Conservation (phyloP, 2,888 invertebrate genomes). For the Drosophila paranaensis region DNA sequence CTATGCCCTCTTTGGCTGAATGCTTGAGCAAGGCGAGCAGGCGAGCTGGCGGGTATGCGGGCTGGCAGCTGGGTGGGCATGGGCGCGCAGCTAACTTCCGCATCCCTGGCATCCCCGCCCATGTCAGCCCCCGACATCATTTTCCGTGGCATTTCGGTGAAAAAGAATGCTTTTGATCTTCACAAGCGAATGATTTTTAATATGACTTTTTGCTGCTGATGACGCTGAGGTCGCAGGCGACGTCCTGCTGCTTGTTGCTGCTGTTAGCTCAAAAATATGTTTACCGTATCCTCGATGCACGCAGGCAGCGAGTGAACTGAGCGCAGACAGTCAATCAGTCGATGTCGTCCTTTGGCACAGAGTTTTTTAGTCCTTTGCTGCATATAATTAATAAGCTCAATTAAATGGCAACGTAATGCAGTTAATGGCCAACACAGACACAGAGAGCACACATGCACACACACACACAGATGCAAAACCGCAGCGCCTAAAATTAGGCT, state of each 20-base stretch:
- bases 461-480: slow-evolving; percentile 25
- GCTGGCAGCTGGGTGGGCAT: slow-evolving; percentile 23
- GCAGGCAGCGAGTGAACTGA: slow-evolving; percentile 46
- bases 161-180: slow-evolving; percentile 84
- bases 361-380: slow-evolving; percentile 13
- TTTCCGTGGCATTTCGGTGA: slow-evolving; percentile 78
- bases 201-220: slow-evolving; percentile 75
- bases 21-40: slow-evolving; percentile 58
- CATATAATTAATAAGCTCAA: slow-evolving; percentile 66
- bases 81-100: slow-evolving; percentile 58
- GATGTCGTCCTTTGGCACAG: slow-evolving; percentile 16
- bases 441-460: not conserved
- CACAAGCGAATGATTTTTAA: slow-evolving; percentile 84
- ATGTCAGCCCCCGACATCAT: slow-evolving; percentile 56
- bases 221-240: slow-evolving; percentile 29
- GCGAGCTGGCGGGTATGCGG: slow-evolving; percentile 16
- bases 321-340: slow-evolving; percentile 64
- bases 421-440: slow-evolving; percentile 26
- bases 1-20: slow-evolving; percentile 74
- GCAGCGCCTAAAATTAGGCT: slow-evolving; percentile 65
- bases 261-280: slow-evolving; percentile 36
- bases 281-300: slow-evolving; percentile 25
- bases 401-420: slow-evolving; percentile 53
- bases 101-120: slow-evolving; percentile 31
- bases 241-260: slow-evolving; percentile 3